Conservation (phyloP, 2,113 vertebrate genomes). For the Nibea coibor region DNA sequence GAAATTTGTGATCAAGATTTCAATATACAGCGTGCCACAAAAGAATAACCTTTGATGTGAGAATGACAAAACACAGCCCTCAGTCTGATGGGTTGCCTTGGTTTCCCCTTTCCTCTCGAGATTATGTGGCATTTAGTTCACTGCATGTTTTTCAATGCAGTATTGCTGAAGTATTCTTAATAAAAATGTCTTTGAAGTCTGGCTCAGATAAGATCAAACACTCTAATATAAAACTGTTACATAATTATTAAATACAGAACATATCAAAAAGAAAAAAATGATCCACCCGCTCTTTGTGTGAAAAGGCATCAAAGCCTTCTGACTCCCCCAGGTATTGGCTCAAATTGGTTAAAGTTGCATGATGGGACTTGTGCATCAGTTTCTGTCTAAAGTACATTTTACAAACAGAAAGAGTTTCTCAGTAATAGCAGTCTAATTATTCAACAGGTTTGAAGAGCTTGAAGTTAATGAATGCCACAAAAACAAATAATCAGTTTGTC, state of each 20-base stretch:
- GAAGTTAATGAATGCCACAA: conserved; percentile 3
- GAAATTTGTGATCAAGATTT: conserved; percentile 26
- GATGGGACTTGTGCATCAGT: conserved; percentile 40
- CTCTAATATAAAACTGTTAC: conserved; percentile 60
- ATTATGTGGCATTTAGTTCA: conserved; percentile 36
- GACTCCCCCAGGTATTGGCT: conserved; percentile 42
- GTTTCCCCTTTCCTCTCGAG: conserved; percentile 27
- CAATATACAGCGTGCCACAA: not conserved
- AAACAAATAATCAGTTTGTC: not conserved
- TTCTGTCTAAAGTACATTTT: conserved; percentile 3
- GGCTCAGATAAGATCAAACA: conserved; percentile 80
- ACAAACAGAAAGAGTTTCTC: not conserved
- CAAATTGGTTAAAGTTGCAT: conserved; percentile 19
- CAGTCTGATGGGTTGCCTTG: conserved; percentile 36
- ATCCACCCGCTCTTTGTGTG: conserved; percentile 37
- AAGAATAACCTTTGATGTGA: conserved; percentile 54
- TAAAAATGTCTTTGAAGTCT: conserved; percentile 77
- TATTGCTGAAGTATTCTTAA: conserved; percentile 45
- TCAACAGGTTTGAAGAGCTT: not conserved
- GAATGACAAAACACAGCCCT: conserved; percentile 33
- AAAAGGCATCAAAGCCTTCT: conserved; percentile 50
- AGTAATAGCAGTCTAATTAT: not conserved
- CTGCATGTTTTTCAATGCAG: conserved; percentile 20
- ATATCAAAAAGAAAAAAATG: conserved; percentile 15
- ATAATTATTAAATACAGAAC: conserved; percentile 63